Base-by-base conservation (phyloP, 2,888 invertebrate genomes). In the Pecten maximus region DNA sequence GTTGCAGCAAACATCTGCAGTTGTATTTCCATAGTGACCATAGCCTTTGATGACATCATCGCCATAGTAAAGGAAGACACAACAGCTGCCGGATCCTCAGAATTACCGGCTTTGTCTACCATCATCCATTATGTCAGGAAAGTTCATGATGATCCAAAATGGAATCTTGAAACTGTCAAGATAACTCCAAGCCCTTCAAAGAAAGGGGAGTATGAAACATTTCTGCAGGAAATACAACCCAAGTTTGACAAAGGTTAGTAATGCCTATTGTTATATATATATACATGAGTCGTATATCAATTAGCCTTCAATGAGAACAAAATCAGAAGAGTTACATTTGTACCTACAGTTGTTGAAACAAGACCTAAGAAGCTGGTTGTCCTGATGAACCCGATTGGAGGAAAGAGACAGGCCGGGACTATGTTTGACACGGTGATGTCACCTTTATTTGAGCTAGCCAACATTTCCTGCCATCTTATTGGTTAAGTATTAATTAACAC, bases 181-280 rank as follows among this genome's bases (percentile, higher is more conserved):
- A 74, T 74, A 74, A 28, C 28, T 35, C 35, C 74, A 74, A 74
- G 35, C 35, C 3, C 35, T 0, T 28, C 6, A 2, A 74, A 74
- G 74, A 35, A 74, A 74, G 28, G 35, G 3, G 74, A 74, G 3
- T 74, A 74, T 28, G 8, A 74, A 74, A 74, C 1, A 35, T 28
- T 74, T 12, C 35, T 74, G 35, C 28, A 74, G 28, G 35, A 28
- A 28, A 23, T 74, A 3, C 74, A 74, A 74, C 28, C 74, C 74
- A 74, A 74, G 74, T 74, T 74, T 74, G 74, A 74, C 28, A 74
- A 74, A 74, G 74, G 74, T 74, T 28, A 35, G 74, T 35, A 23
- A 35, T 74, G 35, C 10, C 3, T 54, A 19, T 54, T 19, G 19
- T 54, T 54, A 16, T 23, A 12, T 54, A 44, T n/a, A n/a, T n/a